Evolutionary conservation across 30 jellyfish, hydroid and myxozoan species (phyloP), one percentile per base, ranked within the genome.

Genomic region (Aurelia aurita complex sp. Pacific): DNA sequence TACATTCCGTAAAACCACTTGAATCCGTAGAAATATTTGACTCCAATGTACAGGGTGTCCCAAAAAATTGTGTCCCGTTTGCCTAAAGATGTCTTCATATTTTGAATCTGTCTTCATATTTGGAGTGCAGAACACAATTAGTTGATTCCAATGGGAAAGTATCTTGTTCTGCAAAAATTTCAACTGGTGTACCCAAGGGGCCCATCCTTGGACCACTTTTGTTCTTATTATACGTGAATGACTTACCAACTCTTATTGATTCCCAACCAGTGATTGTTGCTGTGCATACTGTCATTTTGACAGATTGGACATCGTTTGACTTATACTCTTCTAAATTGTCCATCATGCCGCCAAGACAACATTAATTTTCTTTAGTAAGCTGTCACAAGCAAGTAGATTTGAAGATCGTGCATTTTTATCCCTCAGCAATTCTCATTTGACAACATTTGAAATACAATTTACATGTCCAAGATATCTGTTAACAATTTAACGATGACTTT

Each of bases 181-280:
- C 77, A 67, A 67, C 77, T 67, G 77, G 77, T 10, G 77, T 67
- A 3, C 54, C 77, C 77, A 64, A 67, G 77, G 77, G 50, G 63
- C 14, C 77, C 62, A 67, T 67, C 64, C 77, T 32, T 62, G 77
- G 77, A 67, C 64, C 77, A 23, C 29, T 23, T 23, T 23, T 23
- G 29, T 23, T 23, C 29, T 23, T 23, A 23, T 23, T 23, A 23
- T 23, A 23, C 29, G 29, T 23, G 29, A 23, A 23, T 23, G 29
- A 23, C 29, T 23, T 23, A 23, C 29, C 29, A 23, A 23, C 29
- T 23, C 29, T 23, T 23, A 23, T 23, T 23, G 29, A 23, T 23
- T 23, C 29, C 29, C 29, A 23, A 23, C 29, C 29, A 23, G 29
- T 23, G 29, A 23, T 23, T 23, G 0, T 23, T 23, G 29, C 29